Evolutionary conservation across 2,113 vertebrate species (phyloP).

Genomic region (Takifugu flavidus): DNA sequence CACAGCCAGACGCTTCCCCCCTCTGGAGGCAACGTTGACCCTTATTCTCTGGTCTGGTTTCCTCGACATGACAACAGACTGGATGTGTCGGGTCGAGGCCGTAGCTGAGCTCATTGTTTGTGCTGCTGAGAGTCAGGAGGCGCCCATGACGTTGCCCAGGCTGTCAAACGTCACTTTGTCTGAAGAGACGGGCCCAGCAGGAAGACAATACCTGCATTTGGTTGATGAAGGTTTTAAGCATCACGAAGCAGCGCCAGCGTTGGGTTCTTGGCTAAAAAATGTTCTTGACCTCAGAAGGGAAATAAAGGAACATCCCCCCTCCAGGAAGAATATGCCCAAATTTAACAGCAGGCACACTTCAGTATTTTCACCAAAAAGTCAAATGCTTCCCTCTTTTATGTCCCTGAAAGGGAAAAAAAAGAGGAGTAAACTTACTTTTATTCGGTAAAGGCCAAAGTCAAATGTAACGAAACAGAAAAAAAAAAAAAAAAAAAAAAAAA

Average conservation of each 20-base stretch:
- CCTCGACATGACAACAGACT: conserved; percentile 43
- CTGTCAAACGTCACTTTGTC: conserved; percentile 17
- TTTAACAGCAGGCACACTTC: conserved; percentile 3
- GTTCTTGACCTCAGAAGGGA: conserved; percentile 2
- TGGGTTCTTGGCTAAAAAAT: conserved; percentile 8
- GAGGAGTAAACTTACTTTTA: conserved; percentile 5
- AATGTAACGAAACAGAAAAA: no score
- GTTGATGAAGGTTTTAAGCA: no score
- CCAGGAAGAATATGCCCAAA: conserved; percentile 51
- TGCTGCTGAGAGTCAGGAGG: conserved; percentile 47
- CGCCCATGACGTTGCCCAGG: conserved; percentile 26
- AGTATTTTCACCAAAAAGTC: conserved; percentile 28
- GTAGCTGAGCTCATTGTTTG: conserved; percentile 49
- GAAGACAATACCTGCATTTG: no score
- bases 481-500: background rate
- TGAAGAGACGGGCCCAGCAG: background rate
- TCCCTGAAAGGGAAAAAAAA: conserved; percentile 28
- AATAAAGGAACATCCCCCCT: conserved; percentile 10
- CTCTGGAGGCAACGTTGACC: conserved; percentile 56
- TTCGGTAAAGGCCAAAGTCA: background rate
- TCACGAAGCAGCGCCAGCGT: background rate
- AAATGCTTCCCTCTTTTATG: conserved; percentile 20
- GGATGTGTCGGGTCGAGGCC: conserved; percentile 35
- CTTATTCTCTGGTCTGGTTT: conserved; percentile 45
- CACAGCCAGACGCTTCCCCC: conserved; percentile 36